These are phyloP conservation scores for Megaustenia siamemsis DNA, from an alignment of 2,888 invertebrate species.

Conservation along the genomic window DNA sequence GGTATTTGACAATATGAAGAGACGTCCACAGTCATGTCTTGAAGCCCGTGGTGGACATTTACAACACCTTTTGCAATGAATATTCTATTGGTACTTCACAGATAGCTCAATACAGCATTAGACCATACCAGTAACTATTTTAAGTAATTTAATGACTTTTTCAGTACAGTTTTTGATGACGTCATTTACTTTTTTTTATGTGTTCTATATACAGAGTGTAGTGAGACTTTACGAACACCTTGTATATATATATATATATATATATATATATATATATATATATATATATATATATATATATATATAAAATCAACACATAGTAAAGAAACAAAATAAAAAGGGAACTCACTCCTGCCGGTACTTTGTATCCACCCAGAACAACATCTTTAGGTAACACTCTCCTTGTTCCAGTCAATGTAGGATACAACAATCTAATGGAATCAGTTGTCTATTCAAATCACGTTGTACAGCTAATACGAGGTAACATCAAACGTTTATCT, in stretches of 20 bases:
- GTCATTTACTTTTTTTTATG: neutral
- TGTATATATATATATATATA: too few relatives aligned
- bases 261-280: neutral
- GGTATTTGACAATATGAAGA: too few relatives aligned
- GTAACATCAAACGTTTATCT: too few relatives aligned
- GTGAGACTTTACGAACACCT: too few relatives aligned
- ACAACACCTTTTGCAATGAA: too few relatives aligned
- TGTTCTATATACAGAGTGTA: too few relatives aligned
- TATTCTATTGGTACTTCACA: too few relatives aligned
- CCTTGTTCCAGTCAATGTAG: neutral
- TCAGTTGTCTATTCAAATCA: too few relatives aligned
- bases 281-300: neutral
- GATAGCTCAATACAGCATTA: neutral
- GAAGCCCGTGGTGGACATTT: too few relatives aligned
- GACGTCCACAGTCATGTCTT: too few relatives aligned
- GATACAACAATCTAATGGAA: constrained; percentile 15
- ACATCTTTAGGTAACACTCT: constrained; percentile 36
- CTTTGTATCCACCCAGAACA: constrained; percentile 36
- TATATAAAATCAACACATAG: too few relatives aligned
- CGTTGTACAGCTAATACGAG: too few relatives aligned
- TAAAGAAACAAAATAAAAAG: neutral
- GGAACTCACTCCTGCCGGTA: constrained; percentile 37
- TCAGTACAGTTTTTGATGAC: neutral
- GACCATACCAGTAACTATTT: neutral
- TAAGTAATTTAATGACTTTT: neutral